These are phyloP conservation scores for Smutsia gigantea DNA, from an alignment of 2,797 vertebrate species.

Conservation along the genomic window DNA sequence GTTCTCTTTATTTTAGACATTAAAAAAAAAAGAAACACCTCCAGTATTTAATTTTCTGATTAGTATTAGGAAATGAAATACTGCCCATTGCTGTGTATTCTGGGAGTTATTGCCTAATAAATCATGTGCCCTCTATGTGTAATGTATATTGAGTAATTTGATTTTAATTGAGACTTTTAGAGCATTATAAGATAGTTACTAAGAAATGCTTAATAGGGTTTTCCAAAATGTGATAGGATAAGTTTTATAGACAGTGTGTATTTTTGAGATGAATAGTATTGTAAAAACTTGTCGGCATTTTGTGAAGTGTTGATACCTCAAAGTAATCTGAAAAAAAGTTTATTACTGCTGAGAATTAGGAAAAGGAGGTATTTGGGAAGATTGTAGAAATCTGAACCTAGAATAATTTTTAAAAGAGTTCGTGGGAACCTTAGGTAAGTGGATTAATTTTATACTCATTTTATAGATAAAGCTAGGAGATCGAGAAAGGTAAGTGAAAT, in stretches of 20 bases:
- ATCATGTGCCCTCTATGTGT: constrained; percentile 30
- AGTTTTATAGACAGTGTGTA: not conserved
- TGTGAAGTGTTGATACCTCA: not conserved
- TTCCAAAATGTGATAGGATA: not conserved
- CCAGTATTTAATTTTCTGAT: not conserved
- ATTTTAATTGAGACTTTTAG: constrained; percentile 20
- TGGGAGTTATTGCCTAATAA: constrained; percentile 26
- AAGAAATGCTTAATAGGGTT: not conserved
- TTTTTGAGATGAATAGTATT: constrained; percentile 1
- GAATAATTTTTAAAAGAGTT: not conserved
- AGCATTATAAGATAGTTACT: not conserved
- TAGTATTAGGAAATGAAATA: not conserved
- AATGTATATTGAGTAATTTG: constrained; percentile 59
- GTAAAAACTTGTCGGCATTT: not conserved
- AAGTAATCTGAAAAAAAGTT: not conserved
- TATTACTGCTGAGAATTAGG: constrained; percentile 5
- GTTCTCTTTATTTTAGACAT: not conserved
- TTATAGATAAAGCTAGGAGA: not conserved
- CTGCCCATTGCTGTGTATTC: not conserved
- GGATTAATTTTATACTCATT: not conserved
- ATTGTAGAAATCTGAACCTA: not conserved
- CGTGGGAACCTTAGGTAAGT: not conserved
- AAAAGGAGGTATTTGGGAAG: not conserved
- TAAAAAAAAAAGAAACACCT: not conserved
- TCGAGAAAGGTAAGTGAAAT: not conserved